These are phyloP conservation scores for Amphibalanus amphitrite DNA, from an alignment of 1,140 invertebrate species.

Conservation along the genomic window DNA sequence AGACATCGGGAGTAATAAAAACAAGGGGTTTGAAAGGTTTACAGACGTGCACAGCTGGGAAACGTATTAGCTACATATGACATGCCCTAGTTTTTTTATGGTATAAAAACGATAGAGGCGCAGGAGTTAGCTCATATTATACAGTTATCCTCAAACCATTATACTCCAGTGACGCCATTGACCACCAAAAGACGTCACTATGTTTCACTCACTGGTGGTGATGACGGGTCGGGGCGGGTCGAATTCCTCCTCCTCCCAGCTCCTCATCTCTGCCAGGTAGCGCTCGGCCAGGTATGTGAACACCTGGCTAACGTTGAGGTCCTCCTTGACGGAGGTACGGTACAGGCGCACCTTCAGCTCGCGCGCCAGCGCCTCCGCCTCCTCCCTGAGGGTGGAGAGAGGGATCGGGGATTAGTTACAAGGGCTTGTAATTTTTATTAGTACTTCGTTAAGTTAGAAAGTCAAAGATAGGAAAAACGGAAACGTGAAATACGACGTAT, in stretches of 20 bases:
- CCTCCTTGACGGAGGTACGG: conserved; percentile 86
- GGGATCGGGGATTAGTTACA: neutral
- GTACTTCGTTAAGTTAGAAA: too few species aligned
- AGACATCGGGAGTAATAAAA: too few species aligned
- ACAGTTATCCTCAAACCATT: neutral
- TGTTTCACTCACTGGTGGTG: too few species aligned
- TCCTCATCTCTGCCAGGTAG: conserved; percentile 30
- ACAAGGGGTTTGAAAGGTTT: too few species aligned
- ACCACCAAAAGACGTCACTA: neutral
- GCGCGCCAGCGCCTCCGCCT: conserved; percentile 69
- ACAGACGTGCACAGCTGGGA: too few species aligned
- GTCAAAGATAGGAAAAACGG: too few species aligned
- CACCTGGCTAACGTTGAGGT: conserved; percentile 81
- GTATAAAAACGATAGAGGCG: too few species aligned
- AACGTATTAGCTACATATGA: too few species aligned
- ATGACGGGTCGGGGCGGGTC: neutral
- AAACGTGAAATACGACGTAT: too few species aligned
- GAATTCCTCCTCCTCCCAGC: conserved; percentile 2
- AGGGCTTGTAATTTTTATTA: neutral
- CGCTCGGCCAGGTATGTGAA: conserved; percentile 71
- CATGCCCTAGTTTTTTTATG: too few species aligned
- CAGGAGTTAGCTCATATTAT: too few species aligned
- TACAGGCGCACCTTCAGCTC: conserved; percentile 69
- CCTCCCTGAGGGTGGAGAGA: conserved; percentile 45
- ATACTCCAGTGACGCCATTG: too few species aligned